Evolutionary conservation across 2,888 invertebrate genomes (phyloP), one percentile per base, ranked within the genome.

Genomic region (Cyaniris semiargus): DNA sequence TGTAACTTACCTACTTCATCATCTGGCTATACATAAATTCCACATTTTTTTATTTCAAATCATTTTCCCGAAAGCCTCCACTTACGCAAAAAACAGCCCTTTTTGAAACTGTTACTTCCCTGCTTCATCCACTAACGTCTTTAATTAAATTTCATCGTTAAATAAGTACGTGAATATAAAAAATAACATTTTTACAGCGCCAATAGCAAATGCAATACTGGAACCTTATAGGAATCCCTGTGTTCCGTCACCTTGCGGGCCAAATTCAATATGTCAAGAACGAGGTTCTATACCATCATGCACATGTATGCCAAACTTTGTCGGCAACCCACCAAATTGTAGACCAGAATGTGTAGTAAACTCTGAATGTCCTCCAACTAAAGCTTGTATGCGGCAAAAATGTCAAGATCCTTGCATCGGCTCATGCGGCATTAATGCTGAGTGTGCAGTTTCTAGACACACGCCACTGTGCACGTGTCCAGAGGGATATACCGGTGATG

Each of bases 371-470:
- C 87, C 95, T 71, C 94, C 95, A 79, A 94, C 95, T 79, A 94
- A 94, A 84, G 96, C 97, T 58, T 97, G 97, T 84, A 95, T 96
- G 70, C 95, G 95, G 83, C 95, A 96, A 83, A 95, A 95, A 88
- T 97, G 97, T 86, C 93, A 94, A 78, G 96, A 97, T 88, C 97
- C 97, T 70, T 97, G 97, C 84, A 94, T 94, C 56, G 96, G 96
- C 21, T 94, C 96, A 77, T 97, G 97, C 81, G 96, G 96, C 76
- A 88, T 95, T 77, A 88, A 91, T 80, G 95, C 96, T 74, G 84
- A 94, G 78, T 95, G 96, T 84, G 89, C 90, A 66, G 96, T 97
- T 15, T 94, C 96, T 21, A 96, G 96, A 83, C 97, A 97, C 83
- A 95, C 95, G 76, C 97, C 97, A 10, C 95, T 95, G 72, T 97